Evolutionary conservation across 1,140 invertebrate species (phyloP), one percentile per base, ranked within the genome.

Genomic region (Papilio polyxenes): DNA sequence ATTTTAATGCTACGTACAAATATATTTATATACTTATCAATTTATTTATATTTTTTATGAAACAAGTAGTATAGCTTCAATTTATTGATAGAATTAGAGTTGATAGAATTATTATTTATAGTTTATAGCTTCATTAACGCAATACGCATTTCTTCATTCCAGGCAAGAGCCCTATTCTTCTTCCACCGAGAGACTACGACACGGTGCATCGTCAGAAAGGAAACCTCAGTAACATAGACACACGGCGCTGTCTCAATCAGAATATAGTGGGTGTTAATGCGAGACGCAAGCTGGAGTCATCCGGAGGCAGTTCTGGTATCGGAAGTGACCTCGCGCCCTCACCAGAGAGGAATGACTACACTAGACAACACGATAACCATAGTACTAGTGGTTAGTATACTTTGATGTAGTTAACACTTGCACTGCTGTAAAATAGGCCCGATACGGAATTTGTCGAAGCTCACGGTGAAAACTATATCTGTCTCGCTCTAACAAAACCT

Each of bases 181-280:
- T 99, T 49, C 98, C 98, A 2, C 98, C 98, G 0, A 96, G 98
- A 65, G 98, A 99, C 92, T 99, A 99, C 93, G 98, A 99, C 90
- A 98, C 97, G 2, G 96, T 97, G 9, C 97, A 98, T 87, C 95
- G 98, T 23, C 97, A 97, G 82, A 97, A 97, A 81, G 98, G 98
- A 1, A 98, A 98, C 89, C 92, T 98, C n/a, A 96, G 96, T 48
- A 97, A 97, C 56, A 98, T 98, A 78, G 97, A 98, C 88, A 95
- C 96, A 20, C 91, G 97, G 17, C 95, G 97, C 75, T 97, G 96
- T 83, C 91, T 97, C 40, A 97, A 97, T 83, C 92, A 96, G 82
- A 97, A 96, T 82, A 97, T 97, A 53, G 97, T 97, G 5, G 97
- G 97, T 1, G 94, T 95, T 48, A 95, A 95, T 83, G 95, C 95